Percentiles rank a stretch among this genome's conserved stretches.
phyloP scores from a whole-genome alignment of 2,797 vertebrate genomes.

The Eleutherodactylus coqui region DNA sequence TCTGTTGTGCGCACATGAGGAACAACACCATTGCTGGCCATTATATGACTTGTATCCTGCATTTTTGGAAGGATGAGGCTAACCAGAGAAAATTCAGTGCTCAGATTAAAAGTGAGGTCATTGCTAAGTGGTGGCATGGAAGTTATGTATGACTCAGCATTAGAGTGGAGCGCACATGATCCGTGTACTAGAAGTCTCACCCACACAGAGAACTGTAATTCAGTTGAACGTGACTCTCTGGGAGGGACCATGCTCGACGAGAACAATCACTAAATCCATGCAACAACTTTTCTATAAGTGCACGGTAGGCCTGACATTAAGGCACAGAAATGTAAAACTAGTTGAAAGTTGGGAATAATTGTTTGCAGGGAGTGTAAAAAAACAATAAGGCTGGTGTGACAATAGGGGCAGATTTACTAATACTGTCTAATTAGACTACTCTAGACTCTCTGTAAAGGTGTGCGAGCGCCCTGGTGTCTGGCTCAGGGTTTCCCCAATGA shows the following conservation, averaged over 20 bases:
- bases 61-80: too few relatives aligned
- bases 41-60: too few relatives aligned
- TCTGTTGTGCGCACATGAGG: too few relatives aligned
- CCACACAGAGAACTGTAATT: constrained; percentile 7
- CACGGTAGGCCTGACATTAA: not conserved
- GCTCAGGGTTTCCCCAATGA: too few relatives aligned
- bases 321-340: not conserved
- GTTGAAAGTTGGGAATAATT: not conserved
- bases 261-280: constrained; percentile 14
- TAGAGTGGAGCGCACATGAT: constrained; percentile 10
- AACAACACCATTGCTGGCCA: too few relatives aligned
- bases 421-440: too few relatives aligned
- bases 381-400: too few relatives aligned
- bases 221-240: not conserved
- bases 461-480: too few relatives aligned
- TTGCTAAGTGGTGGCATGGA: not conserved
- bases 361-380: not conserved
- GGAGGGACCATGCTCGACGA: constrained; percentile 29
- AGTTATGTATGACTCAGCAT: constrained; percentile 46
- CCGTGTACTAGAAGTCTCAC: constrained; percentile 16
- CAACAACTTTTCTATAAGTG: not conserved
- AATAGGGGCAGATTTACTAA: too few relatives aligned
- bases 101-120: not conserved
- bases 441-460: too few relatives aligned
- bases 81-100: not conserved